Evolutionary conservation across 1,140 invertebrate genomes (phyloP).

Genomic region (Atta cephalotes): DNA sequence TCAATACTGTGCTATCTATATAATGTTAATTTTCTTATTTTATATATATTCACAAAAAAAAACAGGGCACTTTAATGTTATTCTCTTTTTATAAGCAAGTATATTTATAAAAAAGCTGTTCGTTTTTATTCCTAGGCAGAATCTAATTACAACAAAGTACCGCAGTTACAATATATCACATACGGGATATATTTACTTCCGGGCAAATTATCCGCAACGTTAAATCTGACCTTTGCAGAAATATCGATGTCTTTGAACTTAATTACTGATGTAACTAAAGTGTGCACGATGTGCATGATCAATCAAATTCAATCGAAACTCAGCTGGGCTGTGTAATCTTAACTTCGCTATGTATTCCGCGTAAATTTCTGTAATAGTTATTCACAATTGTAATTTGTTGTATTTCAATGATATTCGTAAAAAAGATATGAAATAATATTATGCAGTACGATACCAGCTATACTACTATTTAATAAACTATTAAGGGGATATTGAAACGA

Average conservation of each 20-base stretch:
- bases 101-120: background rate
- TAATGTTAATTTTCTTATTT: background rate
- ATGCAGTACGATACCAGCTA: background rate
- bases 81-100: background rate
- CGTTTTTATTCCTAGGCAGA: background rate
- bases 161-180: background rate
- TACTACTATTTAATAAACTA: too few relatives aligned
- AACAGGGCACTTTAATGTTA: background rate
- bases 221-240: slow-evolving; percentile 36
- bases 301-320: slow-evolving; percentile 50
- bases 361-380: background rate
- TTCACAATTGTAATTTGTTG: slow-evolving; percentile 1
- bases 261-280: slow-evolving; percentile 53
- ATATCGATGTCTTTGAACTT: slow-evolving; percentile 59
- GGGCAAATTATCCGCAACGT: slow-evolving; percentile 19
- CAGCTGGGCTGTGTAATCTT: background rate
- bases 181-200: slow-evolving; percentile 28
- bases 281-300: slow-evolving; percentile 2
- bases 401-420: background rate
- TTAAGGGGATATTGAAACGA: too few relatives aligned
- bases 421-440: background rate
- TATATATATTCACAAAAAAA: background rate
- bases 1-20: too few relatives aligned
- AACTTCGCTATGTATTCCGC: slow-evolving; percentile 31
- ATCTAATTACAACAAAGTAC: background rate